Base-by-base conservation (phyloP, 2,113 vertebrate species). In the Pseudolaguvia tuberculata region DNA sequence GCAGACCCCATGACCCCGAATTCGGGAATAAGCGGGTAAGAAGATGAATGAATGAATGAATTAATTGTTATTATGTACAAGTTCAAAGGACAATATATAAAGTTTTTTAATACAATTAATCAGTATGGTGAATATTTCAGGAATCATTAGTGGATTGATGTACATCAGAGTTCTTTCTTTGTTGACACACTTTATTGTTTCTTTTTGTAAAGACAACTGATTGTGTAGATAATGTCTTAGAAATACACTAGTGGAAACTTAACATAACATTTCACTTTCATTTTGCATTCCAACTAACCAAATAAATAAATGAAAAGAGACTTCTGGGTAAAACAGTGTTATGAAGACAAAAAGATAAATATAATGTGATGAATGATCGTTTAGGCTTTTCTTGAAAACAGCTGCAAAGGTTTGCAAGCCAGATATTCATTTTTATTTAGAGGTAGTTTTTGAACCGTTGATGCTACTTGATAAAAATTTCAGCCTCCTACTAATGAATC, bases 161-260 rank as follows among this genome's bases (percentile, higher is more conserved):
- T 39, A 63, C 61, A 63, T 35, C 31, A 48, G 42, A 15, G 20
- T 4, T 45, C 1, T 15, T 42, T 15, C 4, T 20, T 13, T 53
- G 4, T 52, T 53, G 10, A 63, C 11, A 66, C 27, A 14, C 42
- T 73, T 63, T 42, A 63, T 42, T 73, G 29, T 61, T 50, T 23
- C 25, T 61, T 51, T 27, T n/a, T n/a, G n/a, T 6, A 21, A 23
- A 52, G 29, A 25, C 31, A 53, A 9, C 31, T 65, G 72, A 5
- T 23, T 42, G 5, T 35, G 29, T 62, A 25, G 71, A 74, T 53
- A 62, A 48, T 55, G 21, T 50, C 10, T 62, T 70, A 74, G 18
- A 75, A 67, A 62, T 70, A 74, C 35, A 35, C 27, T 25, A 42
- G 11, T 35, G n/a, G n/a, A n/a, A n/a, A n/a, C n/a, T 58, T 14